Conservation (phyloP, 2,797 vertebrate species). For the Clarias pachynema region DNA sequence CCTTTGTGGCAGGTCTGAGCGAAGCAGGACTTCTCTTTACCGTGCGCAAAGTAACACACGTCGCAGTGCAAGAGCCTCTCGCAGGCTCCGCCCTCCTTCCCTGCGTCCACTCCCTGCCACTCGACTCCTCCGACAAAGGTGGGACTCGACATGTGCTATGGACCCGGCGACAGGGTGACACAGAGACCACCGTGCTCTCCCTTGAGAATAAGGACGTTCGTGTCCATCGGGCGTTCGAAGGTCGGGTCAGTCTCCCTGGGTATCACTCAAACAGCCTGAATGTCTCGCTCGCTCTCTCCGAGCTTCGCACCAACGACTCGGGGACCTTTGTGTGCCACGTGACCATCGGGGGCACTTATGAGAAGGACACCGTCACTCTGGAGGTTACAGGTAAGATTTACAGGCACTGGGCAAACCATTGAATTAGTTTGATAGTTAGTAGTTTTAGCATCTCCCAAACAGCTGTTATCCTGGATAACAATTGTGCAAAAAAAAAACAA, state of each 20-base stretch:
- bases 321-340: slow-evolving; percentile 91
- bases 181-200: slow-evolving; percentile 78
- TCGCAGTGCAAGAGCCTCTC: slow-evolving; percentile 71
- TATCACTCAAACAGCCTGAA: slow-evolving; percentile 80
- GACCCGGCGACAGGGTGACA: slow-evolving; percentile 74
- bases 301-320: slow-evolving; percentile 84
- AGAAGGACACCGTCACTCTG: slow-evolving; percentile 87
- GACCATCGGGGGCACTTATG: slow-evolving; percentile 84
- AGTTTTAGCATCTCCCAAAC: neutral
- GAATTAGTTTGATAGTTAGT: neutral
- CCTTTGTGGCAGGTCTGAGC: slow-evolving; percentile 61
- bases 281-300: slow-evolving; percentile 83
- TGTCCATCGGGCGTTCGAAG: slow-evolving; percentile 86
- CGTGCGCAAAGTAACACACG: slow-evolving; percentile 81
- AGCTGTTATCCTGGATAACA: neutral
- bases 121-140: slow-evolving; percentile 60
- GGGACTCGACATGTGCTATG: slow-evolving; percentile 83
- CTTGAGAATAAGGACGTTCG: slow-evolving; percentile 81
- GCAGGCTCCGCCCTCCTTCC: slow-evolving; percentile 83
- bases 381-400: slow-evolving; percentile 86
- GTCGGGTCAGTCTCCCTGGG: slow-evolving; percentile 81
- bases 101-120: slow-evolving; percentile 82
- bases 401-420: neutral
- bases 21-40: slow-evolving; percentile 78
- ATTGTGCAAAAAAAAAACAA: neutral